phyloP scores from a whole-genome alignment of 2,888 invertebrate genomes.

The Electrophaes corylata region DNA sequence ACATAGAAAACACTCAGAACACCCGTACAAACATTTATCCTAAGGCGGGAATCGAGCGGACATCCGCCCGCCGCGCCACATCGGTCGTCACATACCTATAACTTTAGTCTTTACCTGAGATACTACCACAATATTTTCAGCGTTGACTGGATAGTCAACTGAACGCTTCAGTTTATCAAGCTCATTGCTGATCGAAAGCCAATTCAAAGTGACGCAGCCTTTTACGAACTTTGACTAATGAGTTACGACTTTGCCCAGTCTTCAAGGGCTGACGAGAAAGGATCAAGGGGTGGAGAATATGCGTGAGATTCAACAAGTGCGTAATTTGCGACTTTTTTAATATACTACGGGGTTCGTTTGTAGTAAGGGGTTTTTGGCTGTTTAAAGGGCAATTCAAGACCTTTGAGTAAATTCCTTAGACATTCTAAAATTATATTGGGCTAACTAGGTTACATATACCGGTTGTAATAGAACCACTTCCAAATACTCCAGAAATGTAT shows the following conservation, averaged over 20 bases:
- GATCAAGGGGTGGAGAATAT: slow-evolving; percentile 31
- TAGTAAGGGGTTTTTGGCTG: slow-evolving; percentile 5
- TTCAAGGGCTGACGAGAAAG: slow-evolving; percentile 37
- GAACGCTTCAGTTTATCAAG: neutral
- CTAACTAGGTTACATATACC: neutral
- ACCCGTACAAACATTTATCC: too few relatives aligned
- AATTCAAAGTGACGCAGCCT: slow-evolving; percentile 17
- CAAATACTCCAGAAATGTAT: too few relatives aligned
- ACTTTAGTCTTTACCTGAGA: too few relatives aligned
- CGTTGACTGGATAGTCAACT: too few relatives aligned
- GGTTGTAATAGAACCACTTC: too few relatives aligned
- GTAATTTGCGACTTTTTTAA: slow-evolving; percentile 29
- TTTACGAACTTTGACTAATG: slow-evolving; percentile 49
- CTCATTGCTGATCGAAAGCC: neutral
- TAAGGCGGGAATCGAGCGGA: too few relatives aligned
- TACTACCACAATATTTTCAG: too few relatives aligned
- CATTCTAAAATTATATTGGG: neutral
- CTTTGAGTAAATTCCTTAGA: neutral
- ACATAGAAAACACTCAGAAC: too few relatives aligned
- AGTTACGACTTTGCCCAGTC: slow-evolving; percentile 44
- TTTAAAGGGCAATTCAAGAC: neutral
- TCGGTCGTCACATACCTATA: too few relatives aligned
- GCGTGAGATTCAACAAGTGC: slow-evolving; percentile 38
- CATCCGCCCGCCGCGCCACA: too few relatives aligned
- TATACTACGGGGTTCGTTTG: slow-evolving; percentile 11